Evolutionary conservation across 2,113 vertebrate species (phyloP), one percentile per base, ranked within the genome.

Genomic region (Ariopsis seemanni): DNA sequence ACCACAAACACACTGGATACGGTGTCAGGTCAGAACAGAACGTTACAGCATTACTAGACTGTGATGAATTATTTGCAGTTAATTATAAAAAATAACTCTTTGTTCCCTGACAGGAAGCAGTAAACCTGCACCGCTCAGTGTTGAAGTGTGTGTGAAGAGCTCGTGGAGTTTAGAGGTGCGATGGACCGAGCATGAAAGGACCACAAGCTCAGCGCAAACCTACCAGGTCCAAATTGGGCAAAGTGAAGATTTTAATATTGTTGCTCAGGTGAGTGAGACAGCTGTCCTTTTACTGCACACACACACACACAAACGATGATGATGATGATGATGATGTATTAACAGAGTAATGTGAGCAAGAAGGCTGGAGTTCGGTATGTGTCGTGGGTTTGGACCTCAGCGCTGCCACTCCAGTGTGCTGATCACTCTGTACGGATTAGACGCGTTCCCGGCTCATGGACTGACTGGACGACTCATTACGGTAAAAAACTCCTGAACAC

Each of bases 361-460:
- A 72, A 79, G 53, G 18, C 60, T 57, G 75, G 48, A 53, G 58
- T 34, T 34, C 0, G 53, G 20, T 52, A 89, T 60, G 2, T 69
- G 60, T 67, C 60, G 4, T 93, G 91, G 93, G 91, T 90, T 4
- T 94, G 93, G 94, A 87, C 88, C 11, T 94, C 93, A 11, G 83
- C 90, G 8, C 71, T 94, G 77, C 94, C 94, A 30, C 91, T 94
- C 63, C 88, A 93, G 83, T 95, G 94, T 69, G 87, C 83, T 0
- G 88, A 94, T 88, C 93, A 95, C 88, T 94, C 91, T 0, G 91
- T 92, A 82, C 93, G 94, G 82, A 88, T 95, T 42, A 91, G 93
- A 88, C 5, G 7, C 25, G 50, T 7, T 9, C 25, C 60, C 0
- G 88, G 92, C 87, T 85, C 85, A 60, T 94, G 94, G 94, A 94